These are phyloP conservation scores for Chaetorhynchus papuensis DNA, from an alignment of 2,113 vertebrate species.

Conservation along the genomic window DNA sequence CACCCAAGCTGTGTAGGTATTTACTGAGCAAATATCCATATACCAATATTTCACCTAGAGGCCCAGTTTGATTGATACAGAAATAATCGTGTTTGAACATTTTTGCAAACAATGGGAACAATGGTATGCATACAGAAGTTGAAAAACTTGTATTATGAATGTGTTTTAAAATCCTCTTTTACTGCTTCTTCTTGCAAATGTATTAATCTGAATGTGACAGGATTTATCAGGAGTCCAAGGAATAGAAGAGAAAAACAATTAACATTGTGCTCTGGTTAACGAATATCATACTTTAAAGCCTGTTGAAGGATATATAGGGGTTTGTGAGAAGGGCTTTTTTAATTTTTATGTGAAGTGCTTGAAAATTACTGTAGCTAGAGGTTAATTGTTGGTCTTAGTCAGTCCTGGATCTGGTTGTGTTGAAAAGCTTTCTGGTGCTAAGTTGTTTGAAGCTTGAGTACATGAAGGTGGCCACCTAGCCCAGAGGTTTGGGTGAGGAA, in stretches of 20 bases:
- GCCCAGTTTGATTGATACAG: not conserved
- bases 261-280: not conserved
- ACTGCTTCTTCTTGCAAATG: not conserved
- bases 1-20: not conserved
- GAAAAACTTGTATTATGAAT: not conserved
- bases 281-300: not conserved
- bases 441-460: not conserved
- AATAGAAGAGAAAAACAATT: not conserved
- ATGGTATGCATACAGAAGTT: not conserved
- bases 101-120: not conserved
- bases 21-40: not conserved
- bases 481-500: not conserved
- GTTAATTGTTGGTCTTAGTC: not conserved
- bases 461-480: not conserved
- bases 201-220: not conserved
- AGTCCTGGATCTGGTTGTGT: not conserved
- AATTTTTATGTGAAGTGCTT: not conserved
- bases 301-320: not conserved
- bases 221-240: not conserved
- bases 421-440: not conserved
- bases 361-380: not conserved
- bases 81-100: not conserved
- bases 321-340: not conserved
- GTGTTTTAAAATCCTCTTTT: not conserved
- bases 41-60: not conserved